Conservation (phyloP, 2,797 vertebrate genomes). For the Diplodus sargus region DNA sequence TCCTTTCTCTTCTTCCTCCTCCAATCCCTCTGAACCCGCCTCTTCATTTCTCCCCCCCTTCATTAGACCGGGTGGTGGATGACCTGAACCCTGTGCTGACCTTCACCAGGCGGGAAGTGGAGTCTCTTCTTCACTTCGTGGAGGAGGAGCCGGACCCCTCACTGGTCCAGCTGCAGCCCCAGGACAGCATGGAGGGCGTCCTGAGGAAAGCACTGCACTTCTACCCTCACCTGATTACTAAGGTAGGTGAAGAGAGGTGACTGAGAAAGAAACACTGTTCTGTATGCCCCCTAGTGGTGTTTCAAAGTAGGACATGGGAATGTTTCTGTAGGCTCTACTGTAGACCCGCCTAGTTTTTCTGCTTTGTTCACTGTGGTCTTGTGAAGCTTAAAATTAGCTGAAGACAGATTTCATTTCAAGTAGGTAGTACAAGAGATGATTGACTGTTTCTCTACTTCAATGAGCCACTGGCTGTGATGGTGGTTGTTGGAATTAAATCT, state of each 20-base stretch:
- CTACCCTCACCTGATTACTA: constrained; percentile 94
- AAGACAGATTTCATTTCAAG: background rate
- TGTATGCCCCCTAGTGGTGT: background rate
- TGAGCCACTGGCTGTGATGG: background rate
- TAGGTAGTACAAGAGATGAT: background rate
- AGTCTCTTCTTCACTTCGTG: constrained; percentile 96
- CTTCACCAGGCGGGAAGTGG: constrained; percentile 95
- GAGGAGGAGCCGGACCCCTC: constrained; percentile 91
- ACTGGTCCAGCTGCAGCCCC: constrained; percentile 80
- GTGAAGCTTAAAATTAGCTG: background rate
- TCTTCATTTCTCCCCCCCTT: background rate
- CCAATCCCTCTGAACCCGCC: too few species aligned
- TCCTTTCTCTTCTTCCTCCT: background rate
- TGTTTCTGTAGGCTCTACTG: background rate
- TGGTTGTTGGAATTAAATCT: background rate
- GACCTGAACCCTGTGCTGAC: constrained; percentile 96
- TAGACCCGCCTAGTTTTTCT: background rate
- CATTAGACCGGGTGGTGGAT: constrained; percentile 94
- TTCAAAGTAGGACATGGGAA: background rate
- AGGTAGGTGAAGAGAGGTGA: constrained; percentile 81
- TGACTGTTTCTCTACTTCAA: background rate
- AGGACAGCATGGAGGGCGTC: constrained; percentile 87
- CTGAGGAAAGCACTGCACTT: constrained; percentile 89
- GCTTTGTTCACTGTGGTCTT: background rate
- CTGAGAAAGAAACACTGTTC: background rate